A percentile compares a stretch with the other conserved stretches of the same genome.
Conservation (phyloP, 2,888 invertebrate species). For the Sabatieria punctata region DNA sequence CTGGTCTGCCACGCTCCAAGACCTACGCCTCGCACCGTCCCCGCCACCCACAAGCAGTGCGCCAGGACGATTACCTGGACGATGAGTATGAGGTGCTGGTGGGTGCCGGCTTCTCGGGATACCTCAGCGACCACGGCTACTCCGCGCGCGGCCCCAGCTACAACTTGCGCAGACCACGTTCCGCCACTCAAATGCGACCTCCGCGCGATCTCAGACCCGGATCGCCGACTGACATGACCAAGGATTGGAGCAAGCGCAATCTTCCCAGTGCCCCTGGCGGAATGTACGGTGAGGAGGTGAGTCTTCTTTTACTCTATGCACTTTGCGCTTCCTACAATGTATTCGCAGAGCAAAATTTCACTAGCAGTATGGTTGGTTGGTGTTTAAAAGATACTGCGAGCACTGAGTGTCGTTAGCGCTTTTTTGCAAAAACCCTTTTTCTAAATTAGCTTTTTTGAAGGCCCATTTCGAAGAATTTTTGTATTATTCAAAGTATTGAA, state of each 20-base stretch:
- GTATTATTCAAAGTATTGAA: too few relatives aligned
- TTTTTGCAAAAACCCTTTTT: too few relatives aligned
- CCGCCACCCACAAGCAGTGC: not conserved
- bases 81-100: not conserved
- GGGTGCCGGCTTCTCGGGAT: not conserved
- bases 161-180: not conserved
- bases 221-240: conserved; percentile 1
- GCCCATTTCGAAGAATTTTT: too few relatives aligned
- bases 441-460: too few relatives aligned
- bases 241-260: not conserved
- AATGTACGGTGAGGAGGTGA: conserved; percentile 9
- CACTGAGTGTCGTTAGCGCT: too few relatives aligned
- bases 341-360: too few relatives aligned
- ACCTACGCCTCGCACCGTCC: not conserved
- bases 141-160: not conserved
- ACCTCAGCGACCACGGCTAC: conserved; percentile 10
- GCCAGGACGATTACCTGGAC: not conserved
- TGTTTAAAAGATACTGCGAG: too few relatives aligned
- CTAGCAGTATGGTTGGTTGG: too few relatives aligned
- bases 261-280: conserved; percentile 5
- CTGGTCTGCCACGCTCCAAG: not conserved
- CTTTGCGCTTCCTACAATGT: too few relatives aligned
- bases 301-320: not conserved
- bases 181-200: not conserved
- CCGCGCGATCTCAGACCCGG: not conserved